A percentile compares a stretch with the other conserved stretches of the same genome.
Conservation (phyloP, 2,113 vertebrate genomes). For the Sprattus sprattus region DNA sequence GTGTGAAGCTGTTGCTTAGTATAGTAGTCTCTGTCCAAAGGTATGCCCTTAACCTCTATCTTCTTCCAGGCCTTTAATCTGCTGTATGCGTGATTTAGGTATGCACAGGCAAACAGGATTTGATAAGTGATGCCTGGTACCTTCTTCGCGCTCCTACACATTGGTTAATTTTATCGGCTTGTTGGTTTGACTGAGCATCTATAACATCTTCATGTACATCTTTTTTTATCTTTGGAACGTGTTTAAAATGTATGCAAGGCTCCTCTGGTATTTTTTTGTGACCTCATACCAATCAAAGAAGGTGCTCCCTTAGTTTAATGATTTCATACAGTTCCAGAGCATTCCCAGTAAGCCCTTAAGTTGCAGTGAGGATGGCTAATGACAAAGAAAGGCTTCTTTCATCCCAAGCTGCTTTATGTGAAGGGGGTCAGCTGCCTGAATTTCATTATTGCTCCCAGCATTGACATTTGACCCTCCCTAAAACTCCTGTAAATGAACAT, state of each 20-base stretch:
- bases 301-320: no score
- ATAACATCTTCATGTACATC: neutral
- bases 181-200: neutral
- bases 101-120: neutral
- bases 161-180: neutral
- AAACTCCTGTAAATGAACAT: neutral
- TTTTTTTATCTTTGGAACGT: neutral
- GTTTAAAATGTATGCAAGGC: no score
- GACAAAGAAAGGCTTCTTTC: neutral
- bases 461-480: neutral
- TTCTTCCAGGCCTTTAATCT: neutral
- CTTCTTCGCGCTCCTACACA: neutral
- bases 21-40: neutral
- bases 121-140: neutral
- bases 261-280: no score
- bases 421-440: neutral
- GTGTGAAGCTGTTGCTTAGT: neutral
- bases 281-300: no score
- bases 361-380: neutral
- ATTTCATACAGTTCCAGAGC: no score
- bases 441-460: neutral
- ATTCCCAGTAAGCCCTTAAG: no score
- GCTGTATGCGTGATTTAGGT: neutral
- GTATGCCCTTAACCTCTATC: neutral
- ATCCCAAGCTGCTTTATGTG: neutral